phyloP scores from a whole-genome alignment of 2,797 vertebrate species.

The Balearica regulorum region DNA sequence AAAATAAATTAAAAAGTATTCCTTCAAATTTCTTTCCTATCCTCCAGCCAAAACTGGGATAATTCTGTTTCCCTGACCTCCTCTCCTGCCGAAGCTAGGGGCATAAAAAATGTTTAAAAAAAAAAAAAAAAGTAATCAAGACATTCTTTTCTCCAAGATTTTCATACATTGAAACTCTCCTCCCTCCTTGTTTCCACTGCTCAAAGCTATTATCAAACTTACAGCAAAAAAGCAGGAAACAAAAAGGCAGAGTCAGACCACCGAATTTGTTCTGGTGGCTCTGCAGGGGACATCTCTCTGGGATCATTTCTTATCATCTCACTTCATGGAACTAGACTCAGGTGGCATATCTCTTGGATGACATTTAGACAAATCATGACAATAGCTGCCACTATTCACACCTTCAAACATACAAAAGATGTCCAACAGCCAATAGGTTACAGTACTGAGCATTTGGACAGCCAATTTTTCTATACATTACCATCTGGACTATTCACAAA shows the following conservation, averaged over 20 bases:
- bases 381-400: background rate
- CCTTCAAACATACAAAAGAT: background rate
- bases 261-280: background rate
- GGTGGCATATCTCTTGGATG: background rate
- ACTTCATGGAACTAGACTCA: background rate
- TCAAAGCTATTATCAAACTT: background rate
- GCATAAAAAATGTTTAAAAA: background rate
- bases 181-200: background rate
- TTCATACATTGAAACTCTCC: background rate
- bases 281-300: background rate
- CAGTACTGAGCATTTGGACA: background rate
- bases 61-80: background rate
- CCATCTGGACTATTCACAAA: background rate
- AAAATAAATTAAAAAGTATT: background rate
- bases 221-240: background rate
- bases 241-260: background rate
- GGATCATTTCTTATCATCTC: background rate
- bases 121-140: too few species aligned
- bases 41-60: background rate
- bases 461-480: fast-evolving
- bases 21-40: background rate
- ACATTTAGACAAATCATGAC: background rate
- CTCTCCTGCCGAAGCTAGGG: background rate
- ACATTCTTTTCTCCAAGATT: background rate
- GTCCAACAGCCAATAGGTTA: background rate